Evolutionary conservation across 2,797 vertebrate genomes (phyloP), one percentile per base, ranked within the genome.

Genomic region (Podargus strigoides): DNA sequence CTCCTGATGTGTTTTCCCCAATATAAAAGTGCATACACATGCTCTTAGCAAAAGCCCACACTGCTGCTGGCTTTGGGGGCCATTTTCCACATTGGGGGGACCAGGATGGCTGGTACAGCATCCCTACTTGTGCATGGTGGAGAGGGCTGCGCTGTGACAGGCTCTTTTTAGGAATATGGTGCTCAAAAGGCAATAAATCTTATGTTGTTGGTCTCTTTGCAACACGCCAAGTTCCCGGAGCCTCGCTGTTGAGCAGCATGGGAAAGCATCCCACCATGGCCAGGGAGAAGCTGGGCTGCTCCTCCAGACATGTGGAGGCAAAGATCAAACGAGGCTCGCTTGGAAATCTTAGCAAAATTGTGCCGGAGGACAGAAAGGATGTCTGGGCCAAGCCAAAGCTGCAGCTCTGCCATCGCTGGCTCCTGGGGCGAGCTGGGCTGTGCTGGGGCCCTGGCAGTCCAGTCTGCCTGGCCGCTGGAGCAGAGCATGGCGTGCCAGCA

Each of bases 311-410:
- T 84, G 85, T 76, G 63, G 76, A 93, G 94, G 74, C 92, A 63
- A 76, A 87, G 93, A 93, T 92, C 93, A 91, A 94, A 93, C 66
- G 14, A 55, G 26, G 63, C 28, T 72, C 1, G 1, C 59, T 47
- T 86, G 80, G 50, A 84, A 91, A 84, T 49, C 66, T 75, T 50
- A 39, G 60, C 28, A 53, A 68, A 84, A 85, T 60, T 58, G 81
- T 80, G 87, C 85, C 89, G 76, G 85, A 88, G 87, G 74, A 86
- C 62, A 85, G 36, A 44, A 49, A 22, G 59, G 94, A 81, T 70
- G 86, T 79, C 90, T 39, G 5, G 92, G 90, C 94, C 87, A 75
- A 84, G 66, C 53, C 76, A 85, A 80, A 87, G 53, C 91, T 73
- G 64, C 62, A 87, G 49, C 60, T 69, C 75, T 5, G 10, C 52